Base-by-base conservation (phyloP, 2,888 invertebrate species). In the Melinaea menophilus region DNA sequence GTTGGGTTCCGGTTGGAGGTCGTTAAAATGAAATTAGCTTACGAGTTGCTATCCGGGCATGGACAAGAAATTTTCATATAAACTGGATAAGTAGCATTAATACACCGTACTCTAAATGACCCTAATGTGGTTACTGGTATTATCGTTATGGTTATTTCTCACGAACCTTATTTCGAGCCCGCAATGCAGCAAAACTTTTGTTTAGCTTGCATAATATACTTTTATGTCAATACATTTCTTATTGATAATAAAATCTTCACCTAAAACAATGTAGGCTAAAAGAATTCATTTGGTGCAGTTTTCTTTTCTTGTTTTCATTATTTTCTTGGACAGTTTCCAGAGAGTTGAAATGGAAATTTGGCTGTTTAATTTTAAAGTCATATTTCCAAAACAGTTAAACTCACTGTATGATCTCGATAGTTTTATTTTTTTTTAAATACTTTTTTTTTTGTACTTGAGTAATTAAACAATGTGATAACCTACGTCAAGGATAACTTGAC, bases 21-120 rank as follows among this genome's bases (percentile, higher is more conserved):
- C 88, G 86, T 88, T 86, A 88, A 87, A 88, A 86, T 87, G 82
- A 87, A 86, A 88, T 88, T 88, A 88, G 84, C 85, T 81, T 81
- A 79, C 80, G 81, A 73, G 77, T 78, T 73, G 55, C 48, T 61
- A 59, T 46, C 54, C 45, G 59, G 55, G 31, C 37, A 45, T 51
- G 48, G 59, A 47, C 47, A 61, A 62, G 55, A 56, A 65, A 67
- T 63, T 67, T 67, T 61, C 63, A 65, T 65, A 63, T 65, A 63
- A 67, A 63, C 61, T 59, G 48, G 56, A 59, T 63, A 63, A 63
- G 59, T 61, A 61, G 61, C 60, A 63, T 63, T 64, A 64, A 37
- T 41, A 62, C 45, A 62, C 58, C 54, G 35, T 35, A 35, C 57
- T 58, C 61, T 62, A 57, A 57, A 51, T 57, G 51, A 62, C 61